Conservation (phyloP, 2,113 vertebrate genomes). For the Rhea pennata region DNA sequence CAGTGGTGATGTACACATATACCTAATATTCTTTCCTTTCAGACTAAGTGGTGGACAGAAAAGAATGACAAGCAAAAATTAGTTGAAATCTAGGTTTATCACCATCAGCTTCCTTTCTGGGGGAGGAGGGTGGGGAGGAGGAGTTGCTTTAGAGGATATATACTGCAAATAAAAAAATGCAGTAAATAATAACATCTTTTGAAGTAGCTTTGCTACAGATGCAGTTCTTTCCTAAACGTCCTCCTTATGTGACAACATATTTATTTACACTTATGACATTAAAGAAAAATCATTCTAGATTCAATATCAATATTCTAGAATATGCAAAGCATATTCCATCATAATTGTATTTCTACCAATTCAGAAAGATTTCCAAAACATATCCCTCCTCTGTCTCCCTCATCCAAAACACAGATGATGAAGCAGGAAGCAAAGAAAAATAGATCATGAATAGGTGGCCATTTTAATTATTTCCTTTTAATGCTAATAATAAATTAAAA, state of each 20-base stretch:
- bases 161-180: not conserved
- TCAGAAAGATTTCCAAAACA: not conserved
- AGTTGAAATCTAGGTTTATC: not conserved
- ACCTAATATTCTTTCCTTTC: not conserved
- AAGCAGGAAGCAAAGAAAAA: not conserved
- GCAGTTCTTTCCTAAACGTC: not conserved
- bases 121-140: not conserved
- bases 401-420: not conserved
- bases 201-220: not conserved
- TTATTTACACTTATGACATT: not conserved
- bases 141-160: not conserved
- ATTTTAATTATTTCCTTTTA: not conserved
- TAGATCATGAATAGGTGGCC: not conserved
- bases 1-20: not conserved
- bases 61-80: not conserved
- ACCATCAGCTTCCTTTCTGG: not conserved
- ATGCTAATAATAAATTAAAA: not conserved
- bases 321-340: not conserved
- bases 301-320: not conserved
- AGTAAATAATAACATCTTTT: not conserved
- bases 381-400: too few species aligned
- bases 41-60: not conserved
- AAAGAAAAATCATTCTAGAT: not conserved
- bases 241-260: not conserved
- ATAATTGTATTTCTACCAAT: not conserved